Evolutionary conservation across 1,140 invertebrate species (phyloP).

Genomic region (Calycopis cecrops): DNA sequence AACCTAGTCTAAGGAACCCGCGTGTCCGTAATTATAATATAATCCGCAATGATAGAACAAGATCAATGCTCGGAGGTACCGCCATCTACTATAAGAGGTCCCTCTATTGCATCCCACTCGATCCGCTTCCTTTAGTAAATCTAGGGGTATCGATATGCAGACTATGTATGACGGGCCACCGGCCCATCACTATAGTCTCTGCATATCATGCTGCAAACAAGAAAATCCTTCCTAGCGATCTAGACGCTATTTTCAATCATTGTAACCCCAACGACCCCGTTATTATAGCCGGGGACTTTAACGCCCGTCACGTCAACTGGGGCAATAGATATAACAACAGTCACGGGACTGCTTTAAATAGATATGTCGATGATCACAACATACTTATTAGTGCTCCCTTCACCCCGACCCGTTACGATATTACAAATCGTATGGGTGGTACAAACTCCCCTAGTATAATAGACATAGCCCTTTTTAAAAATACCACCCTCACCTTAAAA

Average conservation of each 20-base stretch:
- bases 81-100: conserved; percentile 20
- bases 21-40: conserved; percentile 6
- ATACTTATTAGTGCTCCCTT: background rate
- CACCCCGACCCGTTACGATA: background rate
- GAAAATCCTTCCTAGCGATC: background rate
- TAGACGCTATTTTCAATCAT: background rate
- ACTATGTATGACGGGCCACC: conserved; percentile 15
- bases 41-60: background rate
- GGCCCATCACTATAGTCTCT: background rate
- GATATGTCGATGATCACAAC: conserved; percentile 4
- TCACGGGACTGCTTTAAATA: background rate
- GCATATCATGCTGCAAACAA: background rate
- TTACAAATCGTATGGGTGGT: background rate
- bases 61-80: conserved; percentile 7
- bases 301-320: conserved; percentile 14
- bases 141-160: conserved; percentile 14
- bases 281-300: conserved; percentile 15
- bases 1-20: conserved; percentile 2
- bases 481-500: background rate
- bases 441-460: background rate
- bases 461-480: background rate
- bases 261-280: no score
- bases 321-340: background rate
- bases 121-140: background rate
- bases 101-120: conserved; percentile 15